phyloP scores from a whole-genome alignment of 2,888 invertebrate genomes.

The Malthinus flaveolus region DNA sequence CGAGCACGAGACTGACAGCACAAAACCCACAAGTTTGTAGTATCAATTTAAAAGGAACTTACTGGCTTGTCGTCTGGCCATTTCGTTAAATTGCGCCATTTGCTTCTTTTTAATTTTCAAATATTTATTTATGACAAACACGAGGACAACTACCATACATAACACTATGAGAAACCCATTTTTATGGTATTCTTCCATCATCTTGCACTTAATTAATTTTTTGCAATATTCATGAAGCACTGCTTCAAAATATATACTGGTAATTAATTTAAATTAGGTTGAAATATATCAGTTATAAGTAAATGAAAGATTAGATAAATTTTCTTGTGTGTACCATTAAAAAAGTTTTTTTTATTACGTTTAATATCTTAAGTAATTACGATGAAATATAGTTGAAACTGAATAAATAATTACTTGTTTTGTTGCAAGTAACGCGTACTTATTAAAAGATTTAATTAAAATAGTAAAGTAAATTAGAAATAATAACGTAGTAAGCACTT shows the following conservation, averaged over 20 bases:
- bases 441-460: no score
- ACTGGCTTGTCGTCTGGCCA: background rate
- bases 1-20: no score
- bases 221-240: no score
- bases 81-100: background rate
- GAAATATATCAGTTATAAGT: background rate
- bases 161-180: slow-evolving; percentile 12
- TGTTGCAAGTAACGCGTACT: no score
- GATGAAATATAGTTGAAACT: no score
- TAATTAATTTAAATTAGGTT: background rate
- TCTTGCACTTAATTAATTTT: background rate
- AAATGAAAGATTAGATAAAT: slow-evolving; percentile 5
- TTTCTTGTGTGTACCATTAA: background rate
- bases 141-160: slow-evolving; percentile 7
- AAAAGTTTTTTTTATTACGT: no score
- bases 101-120: slow-evolving; percentile 11
- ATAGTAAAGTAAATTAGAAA: no score
- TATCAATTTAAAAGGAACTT: background rate
- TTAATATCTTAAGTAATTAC: no score
- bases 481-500: no score
- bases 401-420: no score
- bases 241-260: no score
- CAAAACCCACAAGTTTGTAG: no score
- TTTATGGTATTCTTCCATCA: slow-evolving; percentile 12
- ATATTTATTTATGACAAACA: slow-evolving; percentile 13